Conservation (phyloP, 2,797 vertebrate genomes). For the Myotis myotis region DNA sequence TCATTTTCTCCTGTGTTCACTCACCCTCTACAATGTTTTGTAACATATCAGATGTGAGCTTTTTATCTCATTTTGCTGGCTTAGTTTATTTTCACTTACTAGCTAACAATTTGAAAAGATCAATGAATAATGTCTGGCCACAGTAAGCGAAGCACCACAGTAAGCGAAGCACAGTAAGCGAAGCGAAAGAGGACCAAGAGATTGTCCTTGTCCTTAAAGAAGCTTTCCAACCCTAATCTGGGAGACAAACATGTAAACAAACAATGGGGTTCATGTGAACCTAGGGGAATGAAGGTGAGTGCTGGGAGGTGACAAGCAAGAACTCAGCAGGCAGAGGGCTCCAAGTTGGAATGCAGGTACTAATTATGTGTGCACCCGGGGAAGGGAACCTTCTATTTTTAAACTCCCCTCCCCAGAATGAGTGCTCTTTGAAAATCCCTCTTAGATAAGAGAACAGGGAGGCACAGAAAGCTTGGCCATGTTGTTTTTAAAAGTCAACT, state of each 20-base stretch:
- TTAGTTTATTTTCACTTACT: slow-evolving; percentile 4
- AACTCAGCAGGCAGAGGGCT: background rate
- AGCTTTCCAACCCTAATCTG: background rate
- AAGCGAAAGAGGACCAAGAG: slow-evolving; percentile 15
- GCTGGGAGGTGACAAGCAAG: background rate
- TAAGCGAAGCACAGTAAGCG: background rate
- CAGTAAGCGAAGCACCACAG: background rate
- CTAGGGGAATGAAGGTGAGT: background rate
- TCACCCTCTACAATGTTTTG: background rate
- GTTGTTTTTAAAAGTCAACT: slow-evolving; percentile 25
- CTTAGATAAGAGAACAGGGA: background rate
- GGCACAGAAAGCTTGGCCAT: background rate
- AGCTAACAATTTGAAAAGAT: background rate
- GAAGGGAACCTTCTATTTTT: slow-evolving; percentile 2
- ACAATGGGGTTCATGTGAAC: background rate
- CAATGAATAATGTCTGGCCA: background rate
- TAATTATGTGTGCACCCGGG: background rate
- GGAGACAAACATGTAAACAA: slow-evolving; percentile 51
- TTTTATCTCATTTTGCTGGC: background rate
- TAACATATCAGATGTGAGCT: background rate
- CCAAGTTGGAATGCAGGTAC: background rate
- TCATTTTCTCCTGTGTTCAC: background rate
- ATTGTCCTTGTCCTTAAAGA: slow-evolving; percentile 32
- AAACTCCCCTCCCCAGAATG: background rate
- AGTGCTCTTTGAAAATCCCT: background rate